Evolutionary conservation across 1,140 invertebrate genomes (phyloP), one percentile per base, ranked within the genome.

Genomic region (Trigoniulus corallinus): DNA sequence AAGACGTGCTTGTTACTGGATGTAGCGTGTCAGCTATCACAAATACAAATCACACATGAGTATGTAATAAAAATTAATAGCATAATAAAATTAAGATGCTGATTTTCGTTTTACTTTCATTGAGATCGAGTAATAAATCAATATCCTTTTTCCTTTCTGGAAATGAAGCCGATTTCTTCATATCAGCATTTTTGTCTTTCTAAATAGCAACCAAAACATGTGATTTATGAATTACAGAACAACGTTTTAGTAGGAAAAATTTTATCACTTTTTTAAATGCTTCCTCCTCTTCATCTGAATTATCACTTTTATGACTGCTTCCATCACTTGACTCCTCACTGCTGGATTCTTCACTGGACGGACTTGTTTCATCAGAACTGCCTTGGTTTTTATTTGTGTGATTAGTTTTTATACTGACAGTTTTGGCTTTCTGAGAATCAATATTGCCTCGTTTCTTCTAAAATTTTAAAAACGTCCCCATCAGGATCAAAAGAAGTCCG

Each of bases 81-180:
- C 7, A 44, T 44, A 10, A 44, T 4, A 10, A 18, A 39, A 39
- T 39, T 13, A 18, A 39, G 37, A 13, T 39, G 12, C n/a, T n/a
- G n/a, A n/a, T n/a, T n/a, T n/a, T n/a, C n/a, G n/a, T n/a, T n/a
- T n/a, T n/a, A 57, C 61, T 57, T 54, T 71, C 71, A 67, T 82
- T 81, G 41, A 93, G 71, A 62, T 92, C 87, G 22, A 94, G 64
- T 13, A 94, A 67, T 26, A 93, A 67, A 68, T 92, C 85, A 48
- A 86, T 69, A 67, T 77, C 57, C 74, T 77, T 48, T 37, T 59
- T 52, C 46, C 18, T 25, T 49, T 52, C 48, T 20, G n/a, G n/a
- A n/a, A n/a, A n/a, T n/a, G n/a, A n/a, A n/a, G n/a, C n/a, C n/a
- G n/a, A n/a, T n/a, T n/a, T n/a, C n/a, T n/a, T n/a, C n/a, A n/a